phyloP scores from a whole-genome alignment of 2,888 invertebrate species.

The Campoletis raptor region DNA sequence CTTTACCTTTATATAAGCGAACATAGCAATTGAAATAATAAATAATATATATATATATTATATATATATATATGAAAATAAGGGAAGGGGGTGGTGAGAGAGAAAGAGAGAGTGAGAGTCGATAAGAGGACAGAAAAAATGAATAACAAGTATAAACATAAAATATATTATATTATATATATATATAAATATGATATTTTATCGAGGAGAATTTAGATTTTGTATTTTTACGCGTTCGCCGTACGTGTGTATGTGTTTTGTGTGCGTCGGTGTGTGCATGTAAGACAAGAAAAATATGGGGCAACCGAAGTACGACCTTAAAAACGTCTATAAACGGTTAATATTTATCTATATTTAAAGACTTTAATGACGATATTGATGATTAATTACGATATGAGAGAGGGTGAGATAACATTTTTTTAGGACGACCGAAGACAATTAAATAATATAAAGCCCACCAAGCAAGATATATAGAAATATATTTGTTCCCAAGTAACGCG shows the following conservation, averaged over 20 bases:
- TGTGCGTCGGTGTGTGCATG: slow-evolving; percentile 71
- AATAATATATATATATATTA: slow-evolving; percentile 52
- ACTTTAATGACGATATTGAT: slow-evolving; percentile 60
- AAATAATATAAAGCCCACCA: slow-evolving; percentile 6
- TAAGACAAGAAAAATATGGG: slow-evolving; percentile 45
- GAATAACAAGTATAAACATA: slow-evolving; percentile 66
- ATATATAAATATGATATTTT: slow-evolving; percentile 79
- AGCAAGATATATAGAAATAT: slow-evolving; percentile 1
- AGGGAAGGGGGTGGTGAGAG: slow-evolving; percentile 35
- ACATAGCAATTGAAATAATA: slow-evolving; percentile 82
- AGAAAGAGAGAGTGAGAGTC: slow-evolving; percentile 49
- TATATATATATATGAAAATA: slow-evolving; percentile 61
- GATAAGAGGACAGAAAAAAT: slow-evolving; percentile 35
- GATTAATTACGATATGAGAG: slow-evolving; percentile 63
- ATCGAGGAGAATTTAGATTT: slow-evolving; percentile 83
- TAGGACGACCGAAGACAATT: slow-evolving; percentile 28
- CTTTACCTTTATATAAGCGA: slow-evolving; percentile 82
- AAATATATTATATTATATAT: slow-evolving; percentile 61
- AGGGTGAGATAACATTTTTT: slow-evolving; percentile 18
- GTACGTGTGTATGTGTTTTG: slow-evolving; percentile 55
- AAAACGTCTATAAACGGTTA: slow-evolving; percentile 61
- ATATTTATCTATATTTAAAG: slow-evolving; percentile 69
- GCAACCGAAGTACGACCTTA: slow-evolving; percentile 5
- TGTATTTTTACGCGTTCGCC: slow-evolving; percentile 82
- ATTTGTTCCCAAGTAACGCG: background rate